phyloP scores from a whole-genome alignment of 2,113 vertebrate species.

The Athene noctua region DNA sequence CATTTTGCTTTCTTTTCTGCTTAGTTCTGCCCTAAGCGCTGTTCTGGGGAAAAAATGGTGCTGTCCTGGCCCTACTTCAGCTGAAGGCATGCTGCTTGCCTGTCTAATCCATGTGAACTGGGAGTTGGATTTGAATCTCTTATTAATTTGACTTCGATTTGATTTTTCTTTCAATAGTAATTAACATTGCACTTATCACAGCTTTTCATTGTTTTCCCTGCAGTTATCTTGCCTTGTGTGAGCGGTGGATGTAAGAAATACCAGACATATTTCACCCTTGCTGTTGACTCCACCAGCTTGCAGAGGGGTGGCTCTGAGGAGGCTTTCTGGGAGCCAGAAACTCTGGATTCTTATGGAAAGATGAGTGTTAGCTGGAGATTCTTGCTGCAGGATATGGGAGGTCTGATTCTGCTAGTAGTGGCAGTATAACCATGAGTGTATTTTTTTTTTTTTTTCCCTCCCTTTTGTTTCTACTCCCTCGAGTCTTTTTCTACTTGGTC shows the following conservation, averaged over 20 bases:
- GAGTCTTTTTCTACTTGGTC: background rate
- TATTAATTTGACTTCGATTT: background rate
- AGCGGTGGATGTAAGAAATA: background rate
- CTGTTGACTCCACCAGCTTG: background rate
- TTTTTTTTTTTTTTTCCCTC: background rate
- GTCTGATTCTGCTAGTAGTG: background rate
- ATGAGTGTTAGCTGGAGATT: background rate
- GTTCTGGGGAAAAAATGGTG: background rate
- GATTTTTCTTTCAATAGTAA: background rate
- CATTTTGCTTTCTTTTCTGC: background rate
- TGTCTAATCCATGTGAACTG: background rate
- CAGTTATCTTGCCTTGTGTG: background rate
- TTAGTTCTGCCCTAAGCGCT: background rate
- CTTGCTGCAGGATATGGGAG: background rate
- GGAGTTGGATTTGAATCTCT: background rate
- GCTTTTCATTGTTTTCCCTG: background rate
- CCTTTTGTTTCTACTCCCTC: background rate
- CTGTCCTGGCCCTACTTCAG: background rate
- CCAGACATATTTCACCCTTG: background rate
- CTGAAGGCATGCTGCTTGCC: background rate
- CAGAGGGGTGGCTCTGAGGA: background rate
- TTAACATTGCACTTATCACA: background rate
- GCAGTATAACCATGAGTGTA: background rate
- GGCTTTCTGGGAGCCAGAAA: background rate
- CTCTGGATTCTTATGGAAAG: background rate